Conservation (phyloP, 2,797 vertebrate species). For the Tragelaphus oryx region DNA sequence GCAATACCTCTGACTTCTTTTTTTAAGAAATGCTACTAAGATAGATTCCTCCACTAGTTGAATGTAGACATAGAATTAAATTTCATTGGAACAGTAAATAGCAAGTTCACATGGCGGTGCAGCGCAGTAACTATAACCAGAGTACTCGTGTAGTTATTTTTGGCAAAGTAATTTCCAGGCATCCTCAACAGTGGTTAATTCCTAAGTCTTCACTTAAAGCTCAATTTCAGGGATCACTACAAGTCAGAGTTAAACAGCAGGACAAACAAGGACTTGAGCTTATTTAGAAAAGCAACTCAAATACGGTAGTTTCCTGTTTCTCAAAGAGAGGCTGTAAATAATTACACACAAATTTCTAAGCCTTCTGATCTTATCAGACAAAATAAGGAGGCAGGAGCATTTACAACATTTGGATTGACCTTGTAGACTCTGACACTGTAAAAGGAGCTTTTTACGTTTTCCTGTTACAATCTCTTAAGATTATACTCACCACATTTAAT, state of each 20-base stretch:
- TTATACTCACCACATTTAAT: not conserved
- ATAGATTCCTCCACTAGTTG: not conserved
- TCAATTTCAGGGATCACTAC: not conserved
- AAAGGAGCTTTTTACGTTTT: not conserved
- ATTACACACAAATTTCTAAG: not conserved
- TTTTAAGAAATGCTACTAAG: not conserved
- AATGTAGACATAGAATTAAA: not conserved
- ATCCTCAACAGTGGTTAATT: not conserved
- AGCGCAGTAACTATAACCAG: not conserved
- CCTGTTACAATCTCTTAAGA: not conserved
- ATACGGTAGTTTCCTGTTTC: not conserved
- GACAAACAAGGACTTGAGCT: not conserved
- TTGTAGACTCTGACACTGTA: not conserved
- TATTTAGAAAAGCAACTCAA: slow-evolving; percentile 11
- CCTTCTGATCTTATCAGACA: not conserved
- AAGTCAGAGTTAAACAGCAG: not conserved
- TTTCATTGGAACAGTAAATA: not conserved
- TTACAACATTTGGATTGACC: not conserved
- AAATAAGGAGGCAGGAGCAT: not conserved
- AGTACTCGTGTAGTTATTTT: not conserved
- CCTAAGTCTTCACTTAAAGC: not conserved
- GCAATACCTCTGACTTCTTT: not conserved
- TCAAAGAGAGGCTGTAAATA: not conserved
- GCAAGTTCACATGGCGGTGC: not conserved
- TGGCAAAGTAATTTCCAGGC: not conserved